These are phyloP conservation scores for Cherax quadricarinatus DNA, from an alignment of 1,140 invertebrate genomes.

Conservation along the genomic window DNA sequence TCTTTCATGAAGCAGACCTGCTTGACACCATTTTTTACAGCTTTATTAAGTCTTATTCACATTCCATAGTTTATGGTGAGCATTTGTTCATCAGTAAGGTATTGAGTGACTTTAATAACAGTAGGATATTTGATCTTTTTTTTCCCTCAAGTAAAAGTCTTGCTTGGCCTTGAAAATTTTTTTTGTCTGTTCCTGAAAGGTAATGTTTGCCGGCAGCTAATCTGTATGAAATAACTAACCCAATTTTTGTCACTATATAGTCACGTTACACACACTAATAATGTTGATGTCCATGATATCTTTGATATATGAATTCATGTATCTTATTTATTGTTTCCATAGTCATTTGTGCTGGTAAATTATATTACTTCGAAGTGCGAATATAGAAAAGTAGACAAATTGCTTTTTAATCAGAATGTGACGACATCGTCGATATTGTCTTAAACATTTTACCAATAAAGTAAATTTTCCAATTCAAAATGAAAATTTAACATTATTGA, in stretches of 20 bases:
- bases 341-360: slow-evolving; percentile 46
- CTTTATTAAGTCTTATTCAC: slow-evolving; percentile 49
- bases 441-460: slow-evolving; percentile 17
- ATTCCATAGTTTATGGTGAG: slow-evolving; percentile 63
- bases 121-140: slow-evolving; percentile 38
- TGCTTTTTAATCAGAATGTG: slow-evolving; percentile 29
- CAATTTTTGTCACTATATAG: slow-evolving; percentile 65
- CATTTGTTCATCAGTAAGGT: background rate
- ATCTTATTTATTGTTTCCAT: slow-evolving; percentile 62
- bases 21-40: slow-evolving; percentile 50
- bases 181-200: slow-evolving; percentile 69
- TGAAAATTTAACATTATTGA: slow-evolving; percentile 34
- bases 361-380: slow-evolving; percentile 19
- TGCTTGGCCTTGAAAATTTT: slow-evolving; percentile 55
- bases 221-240: slow-evolving; percentile 65
- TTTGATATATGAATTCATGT: slow-evolving; percentile 50
- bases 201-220: slow-evolving; percentile 65
- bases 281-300: slow-evolving; percentile 61
- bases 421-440: slow-evolving; percentile 21
- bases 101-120: slow-evolving; percentile 7
- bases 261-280: slow-evolving; percentile 69
- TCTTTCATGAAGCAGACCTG: slow-evolving; percentile 67
- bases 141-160: slow-evolving; percentile 6
- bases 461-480: slow-evolving; percentile 22
- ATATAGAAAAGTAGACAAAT: slow-evolving; percentile 30